Conservation (phyloP, 1,140 invertebrate species). For the Ooceraea biroi region DNA sequence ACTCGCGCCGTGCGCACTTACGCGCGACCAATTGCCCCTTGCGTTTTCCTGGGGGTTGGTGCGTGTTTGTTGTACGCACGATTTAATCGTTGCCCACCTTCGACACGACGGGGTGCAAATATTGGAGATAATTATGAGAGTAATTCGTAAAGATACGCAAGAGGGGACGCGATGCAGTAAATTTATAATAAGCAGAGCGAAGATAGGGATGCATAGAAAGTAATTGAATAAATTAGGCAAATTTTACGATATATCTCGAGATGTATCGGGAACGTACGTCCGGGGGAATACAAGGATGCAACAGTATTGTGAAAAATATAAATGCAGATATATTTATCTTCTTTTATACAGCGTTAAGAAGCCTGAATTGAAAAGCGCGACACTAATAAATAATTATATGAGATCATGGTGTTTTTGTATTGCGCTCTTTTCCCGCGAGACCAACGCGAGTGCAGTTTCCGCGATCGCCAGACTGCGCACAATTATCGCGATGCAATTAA, state of each 20-base stretch:
- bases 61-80: slow-evolving; percentile 55
- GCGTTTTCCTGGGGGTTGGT: slow-evolving; percentile 48
- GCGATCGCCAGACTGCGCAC: slow-evolving; percentile 5
- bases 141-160: slow-evolving; percentile 19
- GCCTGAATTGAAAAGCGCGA: not conserved
- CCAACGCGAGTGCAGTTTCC: not conserved
- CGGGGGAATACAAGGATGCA: too few relatives aligned
- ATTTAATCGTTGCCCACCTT: slow-evolving; percentile 12
- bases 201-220: too few relatives aligned
- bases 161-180: not conserved
- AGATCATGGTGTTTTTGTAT: too few relatives aligned
- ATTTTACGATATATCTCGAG: too few relatives aligned
- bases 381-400: not conserved
- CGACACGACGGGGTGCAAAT: not conserved
- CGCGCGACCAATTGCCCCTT: slow-evolving; percentile 38
- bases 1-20: slow-evolving; percentile 38
- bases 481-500: slow-evolving; percentile 37
- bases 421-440: not conserved
- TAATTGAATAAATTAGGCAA: not conserved
- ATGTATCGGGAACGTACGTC: too few relatives aligned
- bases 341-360: not conserved
- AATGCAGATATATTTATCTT: not conserved
- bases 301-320: too few relatives aligned
- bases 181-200: not conserved
- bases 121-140: not conserved